These are phyloP conservation scores for Microcebus ravelobensis DNA, from an alignment of 2,113 vertebrate genomes.

Conservation along the genomic window DNA sequence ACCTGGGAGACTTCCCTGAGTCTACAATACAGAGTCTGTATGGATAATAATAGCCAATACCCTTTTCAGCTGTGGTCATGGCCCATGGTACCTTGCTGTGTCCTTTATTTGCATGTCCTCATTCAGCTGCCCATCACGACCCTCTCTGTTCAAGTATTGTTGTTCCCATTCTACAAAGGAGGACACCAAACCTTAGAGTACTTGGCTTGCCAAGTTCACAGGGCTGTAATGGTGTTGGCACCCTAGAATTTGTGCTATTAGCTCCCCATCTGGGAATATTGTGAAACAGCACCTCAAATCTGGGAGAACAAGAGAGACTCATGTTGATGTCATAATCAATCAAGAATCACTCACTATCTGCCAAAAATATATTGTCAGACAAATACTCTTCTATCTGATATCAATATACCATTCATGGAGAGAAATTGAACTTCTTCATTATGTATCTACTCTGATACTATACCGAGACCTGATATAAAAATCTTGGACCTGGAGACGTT, in stretches of 20 bases:
- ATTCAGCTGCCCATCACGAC: not conserved
- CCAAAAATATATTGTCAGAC: not conserved
- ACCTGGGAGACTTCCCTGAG: not conserved
- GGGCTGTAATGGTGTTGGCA: not conserved
- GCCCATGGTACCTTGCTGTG: not conserved
- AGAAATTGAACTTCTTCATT: not conserved
- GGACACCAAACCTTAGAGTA: not conserved
- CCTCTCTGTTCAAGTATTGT: not conserved
- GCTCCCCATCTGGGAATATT: not conserved
- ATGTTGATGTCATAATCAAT: not conserved
- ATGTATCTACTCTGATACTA: not conserved
- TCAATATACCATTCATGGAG: not conserved
- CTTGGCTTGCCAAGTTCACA: not conserved
- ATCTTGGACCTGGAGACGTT: not conserved
- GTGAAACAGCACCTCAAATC: not conserved
- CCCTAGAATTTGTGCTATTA: not conserved
- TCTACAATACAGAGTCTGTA: not conserved
- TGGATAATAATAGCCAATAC: not conserved
- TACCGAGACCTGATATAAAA: not conserved
- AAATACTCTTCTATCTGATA: not conserved
- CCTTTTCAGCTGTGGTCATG: not conserved
- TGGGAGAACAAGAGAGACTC: not conserved
- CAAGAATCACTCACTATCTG: not conserved
- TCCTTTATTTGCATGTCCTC: not conserved
- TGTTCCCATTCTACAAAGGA: not conserved